These are phyloP conservation scores for Hermatobates lingyangjiaoensis DNA, from an alignment of 1,140 invertebrate genomes.

Conservation along the genomic window DNA sequence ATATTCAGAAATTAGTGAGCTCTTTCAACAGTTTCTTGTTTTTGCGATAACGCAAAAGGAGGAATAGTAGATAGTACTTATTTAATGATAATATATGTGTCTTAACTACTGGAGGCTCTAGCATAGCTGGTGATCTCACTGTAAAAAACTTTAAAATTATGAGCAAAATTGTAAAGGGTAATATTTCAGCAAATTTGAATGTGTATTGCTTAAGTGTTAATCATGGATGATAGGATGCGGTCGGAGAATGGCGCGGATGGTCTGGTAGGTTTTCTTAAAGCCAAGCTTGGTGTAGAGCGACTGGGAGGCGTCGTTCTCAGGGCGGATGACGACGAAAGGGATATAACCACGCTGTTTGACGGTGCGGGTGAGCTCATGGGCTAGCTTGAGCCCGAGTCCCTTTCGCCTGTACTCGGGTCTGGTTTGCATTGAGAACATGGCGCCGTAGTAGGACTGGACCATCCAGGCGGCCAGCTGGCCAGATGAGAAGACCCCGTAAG, in stretches of 20 bases:
- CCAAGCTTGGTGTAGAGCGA: constrained; percentile 59
- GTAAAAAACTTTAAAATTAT: too few species aligned
- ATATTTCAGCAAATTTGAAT: too few species aligned
- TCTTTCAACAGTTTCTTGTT: too few species aligned
- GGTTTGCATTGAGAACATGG: constrained; percentile 81
- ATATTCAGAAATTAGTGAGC: too few species aligned
- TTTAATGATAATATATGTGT: too few species aligned
- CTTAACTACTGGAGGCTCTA: too few species aligned
- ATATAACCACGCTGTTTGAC: constrained; percentile 54
- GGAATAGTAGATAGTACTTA: too few species aligned
- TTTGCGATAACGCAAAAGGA: too few species aligned
- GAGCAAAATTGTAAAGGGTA: too few species aligned
- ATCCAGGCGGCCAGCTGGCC: constrained; percentile 12
- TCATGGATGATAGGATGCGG: too few species aligned
- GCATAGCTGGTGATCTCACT: too few species aligned
- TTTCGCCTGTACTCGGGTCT: constrained; percentile 57
- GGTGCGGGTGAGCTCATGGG: constrained; percentile 39
- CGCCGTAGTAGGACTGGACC: constrained; percentile 62
- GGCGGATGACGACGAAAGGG: constrained; percentile 67
- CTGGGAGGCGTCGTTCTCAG: constrained; percentile 62
- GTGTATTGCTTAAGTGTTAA: too few species aligned
- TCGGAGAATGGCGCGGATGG: constrained; percentile 49
- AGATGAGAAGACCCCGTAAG: constrained; percentile 46
- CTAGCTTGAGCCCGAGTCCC: constrained; percentile 47
- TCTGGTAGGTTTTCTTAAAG: constrained; percentile 54